Evolutionary conservation across 1,140 invertebrate genomes (phyloP).

Genomic region (Oppia nitens): DNA sequence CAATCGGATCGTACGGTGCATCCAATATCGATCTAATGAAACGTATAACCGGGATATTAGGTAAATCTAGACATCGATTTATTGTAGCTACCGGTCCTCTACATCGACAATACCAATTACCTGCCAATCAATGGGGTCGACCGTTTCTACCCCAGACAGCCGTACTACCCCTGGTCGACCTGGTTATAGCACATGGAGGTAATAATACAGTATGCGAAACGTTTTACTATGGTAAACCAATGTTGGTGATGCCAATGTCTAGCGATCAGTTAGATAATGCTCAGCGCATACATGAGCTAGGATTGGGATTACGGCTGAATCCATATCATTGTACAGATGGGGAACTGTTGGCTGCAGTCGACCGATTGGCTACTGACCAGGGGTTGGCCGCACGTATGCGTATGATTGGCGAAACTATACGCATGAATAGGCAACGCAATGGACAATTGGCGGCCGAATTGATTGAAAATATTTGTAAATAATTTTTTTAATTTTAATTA

Average conservation of each 20-base stretch:
- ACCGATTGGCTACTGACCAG: too few relatives aligned
- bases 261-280: conserved; percentile 19
- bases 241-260: conserved; percentile 14
- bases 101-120: conserved; percentile 11
- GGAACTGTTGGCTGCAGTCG: conserved; percentile 3
- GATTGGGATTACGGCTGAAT: conserved; percentile 6
- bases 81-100: conserved; percentile 7
- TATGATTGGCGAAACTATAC: too few relatives aligned
- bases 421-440: too few relatives aligned
- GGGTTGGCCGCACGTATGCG: too few relatives aligned
- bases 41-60: neutral
- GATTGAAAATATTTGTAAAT: too few relatives aligned
- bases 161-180: conserved; percentile 3
- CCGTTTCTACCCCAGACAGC: conserved; percentile 4
- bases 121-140: conserved; percentile 13
- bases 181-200: conserved; percentile 12
- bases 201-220: conserved; percentile 15
- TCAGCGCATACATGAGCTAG: conserved; percentile 2
- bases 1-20: conserved; percentile 17
- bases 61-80: conserved; percentile 1
- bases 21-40: conserved; percentile 16
- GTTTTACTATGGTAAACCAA: conserved; percentile 1
- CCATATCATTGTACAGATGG: conserved; percentile 9
- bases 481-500: too few relatives aligned
- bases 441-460: too few relatives aligned